Conservation (phyloP, 2,797 vertebrate species). For the Carduelis carduelis region DNA sequence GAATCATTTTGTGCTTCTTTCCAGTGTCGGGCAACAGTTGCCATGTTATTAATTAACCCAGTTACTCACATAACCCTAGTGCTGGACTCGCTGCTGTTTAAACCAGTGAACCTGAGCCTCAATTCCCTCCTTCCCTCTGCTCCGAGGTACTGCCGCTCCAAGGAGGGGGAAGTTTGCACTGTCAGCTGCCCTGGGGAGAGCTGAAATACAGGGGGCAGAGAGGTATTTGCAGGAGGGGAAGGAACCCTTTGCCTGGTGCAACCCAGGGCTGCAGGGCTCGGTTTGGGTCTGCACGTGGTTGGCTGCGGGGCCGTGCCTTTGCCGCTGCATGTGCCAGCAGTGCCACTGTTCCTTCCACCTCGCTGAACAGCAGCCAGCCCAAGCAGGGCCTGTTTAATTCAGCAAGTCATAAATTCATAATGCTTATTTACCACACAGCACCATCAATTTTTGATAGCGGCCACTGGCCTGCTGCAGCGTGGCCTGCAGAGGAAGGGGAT, state of each 20-base stretch:
- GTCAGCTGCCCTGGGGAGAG: neutral
- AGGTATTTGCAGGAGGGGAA: neutral
- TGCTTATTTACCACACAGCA: slow-evolving; percentile 30
- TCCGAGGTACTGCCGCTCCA: neutral
- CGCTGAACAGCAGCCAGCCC: neutral
- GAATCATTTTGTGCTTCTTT: neutral
- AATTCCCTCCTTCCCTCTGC: neutral
- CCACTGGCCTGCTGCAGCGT: fast-evolving
- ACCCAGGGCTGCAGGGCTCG: neutral
- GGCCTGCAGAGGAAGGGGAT: neutral
- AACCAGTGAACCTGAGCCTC: neutral
- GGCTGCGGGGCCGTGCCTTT: fast-evolving
- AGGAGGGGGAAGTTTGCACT: neutral
- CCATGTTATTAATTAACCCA: neutral
- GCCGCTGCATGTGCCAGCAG: neutral
- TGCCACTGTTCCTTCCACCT: neutral
- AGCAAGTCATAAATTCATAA: slow-evolving; percentile 61
- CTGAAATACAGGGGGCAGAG: neutral
- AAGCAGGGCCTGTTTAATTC: slow-evolving; percentile 26
- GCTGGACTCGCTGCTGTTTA: neutral
- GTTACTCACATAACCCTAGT: neutral
- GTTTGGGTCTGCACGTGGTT: fast-evolving
- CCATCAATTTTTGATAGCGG: slow-evolving; percentile 51
- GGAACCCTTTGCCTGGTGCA: neutral
- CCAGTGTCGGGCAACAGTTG: neutral